Percentiles rank a stretch among this genome's conserved stretches.
Evolutionary conservation across 2,888 invertebrate genomes (phyloP).

Genomic region (Laspeyria flexula): DNA sequence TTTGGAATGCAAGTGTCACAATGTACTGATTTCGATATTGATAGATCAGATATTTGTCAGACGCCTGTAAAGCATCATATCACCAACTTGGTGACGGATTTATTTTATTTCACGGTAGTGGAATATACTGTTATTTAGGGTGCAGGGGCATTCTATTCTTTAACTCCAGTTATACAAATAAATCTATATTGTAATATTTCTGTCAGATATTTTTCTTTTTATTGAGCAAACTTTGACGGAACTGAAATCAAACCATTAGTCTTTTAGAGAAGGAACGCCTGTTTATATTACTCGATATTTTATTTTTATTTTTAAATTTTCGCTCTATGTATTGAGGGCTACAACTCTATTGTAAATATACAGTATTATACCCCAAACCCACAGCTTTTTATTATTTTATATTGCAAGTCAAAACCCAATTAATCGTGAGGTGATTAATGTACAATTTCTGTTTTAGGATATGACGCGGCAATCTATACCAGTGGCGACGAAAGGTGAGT

Average conservation of each 20-base stretch:
- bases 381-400: conserved; percentile 47
- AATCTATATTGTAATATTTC: too few relatives aligned
- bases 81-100: too few relatives aligned
- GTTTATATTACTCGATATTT: background rate
- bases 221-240: too few relatives aligned
- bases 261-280: background rate
- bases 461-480: conserved; percentile 86
- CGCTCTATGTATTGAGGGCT: conserved; percentile 23
- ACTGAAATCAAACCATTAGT: background rate
- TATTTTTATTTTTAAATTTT: background rate
- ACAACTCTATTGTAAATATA: conserved; percentile 38
- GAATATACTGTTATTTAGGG: too few relatives aligned
- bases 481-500: conserved; percentile 83
- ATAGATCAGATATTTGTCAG: too few relatives aligned
- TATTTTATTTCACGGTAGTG: too few relatives aligned
- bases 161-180: too few relatives aligned
- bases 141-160: too few relatives aligned
- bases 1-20: too few relatives aligned
- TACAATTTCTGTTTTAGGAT: conserved; percentile 77
- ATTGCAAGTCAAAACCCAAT: conserved; percentile 23
- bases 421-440: conserved; percentile 43
- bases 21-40: too few relatives aligned
- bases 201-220: too few relatives aligned
- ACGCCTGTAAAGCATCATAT: too few relatives aligned
- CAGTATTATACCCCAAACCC: conserved; percentile 17